phyloP scores from a whole-genome alignment of 2,797 vertebrate species.

The Rhyacichthys aspro region DNA sequence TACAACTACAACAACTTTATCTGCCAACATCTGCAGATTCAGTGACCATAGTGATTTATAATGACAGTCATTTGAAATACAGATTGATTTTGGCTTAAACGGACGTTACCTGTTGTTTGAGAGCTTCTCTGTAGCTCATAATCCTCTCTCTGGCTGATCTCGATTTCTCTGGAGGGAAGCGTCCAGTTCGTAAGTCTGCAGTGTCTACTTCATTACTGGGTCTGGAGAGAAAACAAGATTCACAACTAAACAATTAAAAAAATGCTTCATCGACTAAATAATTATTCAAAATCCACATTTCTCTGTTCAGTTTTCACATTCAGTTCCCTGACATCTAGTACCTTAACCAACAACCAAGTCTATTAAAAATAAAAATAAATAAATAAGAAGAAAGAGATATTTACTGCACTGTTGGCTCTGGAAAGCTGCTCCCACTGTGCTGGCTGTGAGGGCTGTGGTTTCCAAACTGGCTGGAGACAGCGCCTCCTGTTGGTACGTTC shows the following conservation, averaged over 20 bases:
- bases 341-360: too few relatives aligned
- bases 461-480: constrained; percentile 35
- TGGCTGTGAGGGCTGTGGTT: constrained; percentile 57
- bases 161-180: constrained; percentile 78
- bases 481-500: constrained; percentile 54
- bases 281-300: too few relatives aligned
- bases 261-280: not conserved
- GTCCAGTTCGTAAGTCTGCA: constrained; percentile 53
- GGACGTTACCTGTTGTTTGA: constrained; percentile 86
- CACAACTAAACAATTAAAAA: too few relatives aligned
- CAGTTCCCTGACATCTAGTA: too few relatives aligned
- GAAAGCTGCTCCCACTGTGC: constrained; percentile 49
- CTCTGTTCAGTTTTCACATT: too few relatives aligned
- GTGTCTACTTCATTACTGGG: constrained; percentile 38
- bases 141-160: constrained; percentile 71
- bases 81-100: too few relatives aligned
- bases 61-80: too few relatives aligned
- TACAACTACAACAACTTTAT: too few relatives aligned
- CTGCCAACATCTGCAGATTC: too few relatives aligned
- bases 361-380: too few relatives aligned
- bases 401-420: constrained; percentile 52
- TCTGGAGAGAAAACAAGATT: constrained; percentile 40
- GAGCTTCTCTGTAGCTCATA: constrained; percentile 85
- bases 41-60: too few relatives aligned
- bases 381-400: constrained; percentile 4